phyloP scores from a whole-genome alignment of 2,888 invertebrate species.

The Prenolepis imparis region DNA sequence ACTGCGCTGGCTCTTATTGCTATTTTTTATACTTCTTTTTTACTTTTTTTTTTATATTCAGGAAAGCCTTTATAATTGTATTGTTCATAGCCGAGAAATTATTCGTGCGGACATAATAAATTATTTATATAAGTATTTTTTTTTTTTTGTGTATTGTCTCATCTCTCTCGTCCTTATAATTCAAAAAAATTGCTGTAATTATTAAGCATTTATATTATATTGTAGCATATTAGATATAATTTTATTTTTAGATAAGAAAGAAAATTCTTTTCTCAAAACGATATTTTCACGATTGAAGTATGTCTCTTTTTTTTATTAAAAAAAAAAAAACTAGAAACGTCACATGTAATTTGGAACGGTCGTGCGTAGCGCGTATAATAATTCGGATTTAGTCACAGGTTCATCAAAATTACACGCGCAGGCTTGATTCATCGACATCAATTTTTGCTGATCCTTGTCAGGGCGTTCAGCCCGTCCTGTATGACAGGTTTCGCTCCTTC shows the following conservation, averaged over 20 bases:
- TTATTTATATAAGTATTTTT: background rate
- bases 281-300: background rate
- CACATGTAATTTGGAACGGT: background rate
- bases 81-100: background rate
- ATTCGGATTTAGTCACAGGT: conserved; percentile 4
- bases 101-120: background rate
- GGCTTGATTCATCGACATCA: conserved; percentile 23
- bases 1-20: no score
- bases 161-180: background rate
- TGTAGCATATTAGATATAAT: background rate
- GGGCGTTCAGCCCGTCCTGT: conserved; percentile 8
- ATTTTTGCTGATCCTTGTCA: conserved; percentile 40
- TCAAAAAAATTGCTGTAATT: background rate
- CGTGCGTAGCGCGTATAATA: background rate
- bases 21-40: no score
- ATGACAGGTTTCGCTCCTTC: conserved; percentile 45
- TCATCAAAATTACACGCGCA: conserved; percentile 32
- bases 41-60: no score
- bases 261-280: background rate
- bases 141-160: background rate
- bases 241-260: background rate
- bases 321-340: background rate
- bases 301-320: background rate
- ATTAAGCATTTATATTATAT: background rate
- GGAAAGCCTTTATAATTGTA: no score